Conservation (phyloP, 64 coral and sea anemone genomes). For the Catalaphyllia jardinei region DNA sequence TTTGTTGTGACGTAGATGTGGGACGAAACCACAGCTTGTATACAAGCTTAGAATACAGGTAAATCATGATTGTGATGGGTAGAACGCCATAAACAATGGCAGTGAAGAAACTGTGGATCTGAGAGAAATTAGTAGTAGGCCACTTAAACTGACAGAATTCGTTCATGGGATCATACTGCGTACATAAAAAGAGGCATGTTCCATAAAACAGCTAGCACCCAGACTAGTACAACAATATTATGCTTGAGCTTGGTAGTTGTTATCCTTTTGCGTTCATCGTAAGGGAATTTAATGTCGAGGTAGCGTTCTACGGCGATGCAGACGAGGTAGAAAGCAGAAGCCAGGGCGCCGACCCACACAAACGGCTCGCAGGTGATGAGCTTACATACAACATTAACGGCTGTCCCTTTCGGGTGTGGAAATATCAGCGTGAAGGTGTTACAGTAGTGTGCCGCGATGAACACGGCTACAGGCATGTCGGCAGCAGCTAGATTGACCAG, state of each 20-base stretch:
- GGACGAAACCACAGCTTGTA: too few relatives aligned
- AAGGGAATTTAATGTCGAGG: constrained; percentile 19
- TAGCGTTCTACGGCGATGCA: constrained; percentile 36
- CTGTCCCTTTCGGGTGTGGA: constrained; percentile 21
- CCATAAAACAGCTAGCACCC: constrained; percentile 20
- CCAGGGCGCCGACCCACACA: constrained; percentile 44
- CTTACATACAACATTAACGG: constrained; percentile 21
- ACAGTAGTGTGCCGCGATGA: constrained; percentile 13
- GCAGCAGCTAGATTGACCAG: not conserved
- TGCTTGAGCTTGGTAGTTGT: constrained; percentile 32
- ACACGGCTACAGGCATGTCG: not conserved
- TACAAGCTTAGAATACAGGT: too few relatives aligned
- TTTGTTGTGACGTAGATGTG: not conserved
- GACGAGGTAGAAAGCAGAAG: constrained; percentile 31
- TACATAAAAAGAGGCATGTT: constrained; percentile 43
- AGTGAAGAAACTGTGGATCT: constrained; percentile 4
- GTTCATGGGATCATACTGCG: constrained; percentile 23
- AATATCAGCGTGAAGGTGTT: constrained; percentile 21
- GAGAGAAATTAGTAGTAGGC: constrained; percentile 16
- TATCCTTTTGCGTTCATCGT: constrained; percentile 7
- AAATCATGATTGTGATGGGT: too few relatives aligned
- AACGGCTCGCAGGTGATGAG: constrained; percentile 37
- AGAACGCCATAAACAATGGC: constrained; percentile 5
- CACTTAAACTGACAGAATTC: constrained; percentile 43
- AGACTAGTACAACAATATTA: not conserved